Evolutionary conservation across 2,888 invertebrate genomes (phyloP), one percentile per base, ranked within the genome.

Genomic region (Nomada ferruginata): DNA sequence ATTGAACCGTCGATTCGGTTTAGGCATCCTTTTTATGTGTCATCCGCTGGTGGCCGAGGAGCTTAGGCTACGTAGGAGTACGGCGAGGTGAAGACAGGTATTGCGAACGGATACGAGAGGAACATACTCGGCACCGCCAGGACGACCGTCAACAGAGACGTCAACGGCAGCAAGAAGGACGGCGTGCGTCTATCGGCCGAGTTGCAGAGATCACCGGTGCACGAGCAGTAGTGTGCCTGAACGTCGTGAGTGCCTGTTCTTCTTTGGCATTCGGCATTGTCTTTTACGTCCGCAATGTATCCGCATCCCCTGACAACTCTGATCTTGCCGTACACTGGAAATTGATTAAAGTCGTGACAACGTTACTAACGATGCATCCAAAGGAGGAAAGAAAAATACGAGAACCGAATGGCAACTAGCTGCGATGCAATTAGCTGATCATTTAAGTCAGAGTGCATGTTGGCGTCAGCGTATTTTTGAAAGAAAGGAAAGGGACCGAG

Each of bases 291-390:
- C 29, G 95, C 95, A 66, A 97, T 94, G 94, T 97, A 98, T 2
- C 97, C 98, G 90, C 98, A 98, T 78, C 96, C 95, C 55, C 98
- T 96, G 5, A 97, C 96, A n/a, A 97, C 95, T 55, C 97, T 96
- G 15, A 95, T 94, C 92, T 96, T 96, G 9, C 97, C 97, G 92
- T 97, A 96, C 84, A 97, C 98, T 98, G 95, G 2, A 95, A 94
- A 85, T 85, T 87, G 84, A 85, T 26, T 1, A 70, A 57, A 72
- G 52, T 23, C 26, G 63, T 5, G 76, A 23, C 7, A 26, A 2
- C n/a, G n/a, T 72, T 52, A 59, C n/a, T 0, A 36, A 42, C 11
- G 11, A 47, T 3, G 47, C 3, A 3, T 47, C 47, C 11, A 1
- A 15, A 47, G 47, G 13, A 4, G 47, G 10, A 15, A 10, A 0